Evolutionary conservation across 2,113 vertebrate species (phyloP).

Genomic region (Meriones unguiculatus): DNA sequence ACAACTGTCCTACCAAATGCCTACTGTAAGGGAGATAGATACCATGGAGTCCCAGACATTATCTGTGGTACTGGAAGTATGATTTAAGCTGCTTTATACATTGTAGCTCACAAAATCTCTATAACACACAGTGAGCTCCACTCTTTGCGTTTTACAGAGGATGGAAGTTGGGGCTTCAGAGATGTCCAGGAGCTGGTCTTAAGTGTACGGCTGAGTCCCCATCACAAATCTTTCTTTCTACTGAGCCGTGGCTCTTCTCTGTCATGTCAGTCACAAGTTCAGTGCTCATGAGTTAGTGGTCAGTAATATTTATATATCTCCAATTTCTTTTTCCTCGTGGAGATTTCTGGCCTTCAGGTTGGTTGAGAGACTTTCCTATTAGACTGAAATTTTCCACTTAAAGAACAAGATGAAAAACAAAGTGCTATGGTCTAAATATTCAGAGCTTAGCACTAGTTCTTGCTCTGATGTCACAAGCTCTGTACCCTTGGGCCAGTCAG

Average conservation of each 20-base stretch:
- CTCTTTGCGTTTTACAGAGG: neutral
- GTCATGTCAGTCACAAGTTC: neutral
- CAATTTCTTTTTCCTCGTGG: neutral
- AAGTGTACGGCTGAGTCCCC: neutral
- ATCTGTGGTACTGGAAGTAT: neutral
- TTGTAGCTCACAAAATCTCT: neutral
- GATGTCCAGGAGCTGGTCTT: neutral
- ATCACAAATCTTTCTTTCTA: neutral
- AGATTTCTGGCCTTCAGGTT: neutral
- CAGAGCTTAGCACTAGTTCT: neutral
- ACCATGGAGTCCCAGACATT: neutral
- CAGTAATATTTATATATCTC: neutral
- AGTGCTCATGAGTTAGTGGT: neutral
- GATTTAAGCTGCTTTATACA: neutral
- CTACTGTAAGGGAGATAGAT: neutral
- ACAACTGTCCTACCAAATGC: neutral
- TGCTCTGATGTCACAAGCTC: neutral
- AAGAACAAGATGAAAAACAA: neutral
- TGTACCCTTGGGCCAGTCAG: constrained; percentile 31
- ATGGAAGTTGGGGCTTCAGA: neutral
- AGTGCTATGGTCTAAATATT: neutral
- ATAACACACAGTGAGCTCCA: neutral
- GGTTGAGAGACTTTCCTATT: neutral
- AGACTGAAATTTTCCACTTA: constrained; percentile 24
- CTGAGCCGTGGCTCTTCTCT: neutral